Conservation (phyloP, 2,113 vertebrate species). For the Xyliphius kryptos region DNA sequence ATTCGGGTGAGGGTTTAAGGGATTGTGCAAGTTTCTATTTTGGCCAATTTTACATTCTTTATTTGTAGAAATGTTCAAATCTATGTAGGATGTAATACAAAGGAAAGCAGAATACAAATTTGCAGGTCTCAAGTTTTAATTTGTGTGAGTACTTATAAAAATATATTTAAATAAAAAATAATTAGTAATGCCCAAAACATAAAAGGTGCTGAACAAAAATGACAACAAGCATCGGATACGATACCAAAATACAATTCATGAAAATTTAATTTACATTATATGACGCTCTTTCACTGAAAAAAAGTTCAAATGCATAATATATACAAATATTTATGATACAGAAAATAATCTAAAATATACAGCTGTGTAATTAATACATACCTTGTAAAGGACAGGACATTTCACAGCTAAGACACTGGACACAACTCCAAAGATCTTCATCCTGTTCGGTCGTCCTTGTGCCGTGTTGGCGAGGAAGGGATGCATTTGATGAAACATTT, state of each 20-base stretch:
- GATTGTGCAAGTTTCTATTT: too few species aligned
- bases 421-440: slow-evolving; percentile 27
- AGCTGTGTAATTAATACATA: slow-evolving; percentile 40
- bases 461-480: slow-evolving; percentile 5
- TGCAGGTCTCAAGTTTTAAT: neutral
- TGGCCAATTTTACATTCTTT: neutral
- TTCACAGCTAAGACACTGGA: slow-evolving; percentile 40
- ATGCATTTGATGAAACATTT: neutral
- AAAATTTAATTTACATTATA: slow-evolving; percentile 50
- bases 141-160: neutral
- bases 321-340: slow-evolving; percentile 51
- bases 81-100: neutral
- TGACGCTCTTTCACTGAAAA: slow-evolving; percentile 45
- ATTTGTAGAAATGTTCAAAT: neutral
- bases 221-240: slow-evolving; percentile 34
- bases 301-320: slow-evolving; percentile 53
- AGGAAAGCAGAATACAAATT: neutral
- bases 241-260: slow-evolving; percentile 34
- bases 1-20: too few species aligned
- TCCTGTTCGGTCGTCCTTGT: slow-evolving; percentile 6
- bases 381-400: slow-evolving; percentile 29
- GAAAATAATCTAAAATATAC: slow-evolving; percentile 44
- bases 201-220: slow-evolving; percentile 36
- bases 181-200: slow-evolving; percentile 12
- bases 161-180: slow-evolving; percentile 5